Evolutionary conservation across 2,113 vertebrate genomes (phyloP).

Genomic region (Epinephelus moara): DNA sequence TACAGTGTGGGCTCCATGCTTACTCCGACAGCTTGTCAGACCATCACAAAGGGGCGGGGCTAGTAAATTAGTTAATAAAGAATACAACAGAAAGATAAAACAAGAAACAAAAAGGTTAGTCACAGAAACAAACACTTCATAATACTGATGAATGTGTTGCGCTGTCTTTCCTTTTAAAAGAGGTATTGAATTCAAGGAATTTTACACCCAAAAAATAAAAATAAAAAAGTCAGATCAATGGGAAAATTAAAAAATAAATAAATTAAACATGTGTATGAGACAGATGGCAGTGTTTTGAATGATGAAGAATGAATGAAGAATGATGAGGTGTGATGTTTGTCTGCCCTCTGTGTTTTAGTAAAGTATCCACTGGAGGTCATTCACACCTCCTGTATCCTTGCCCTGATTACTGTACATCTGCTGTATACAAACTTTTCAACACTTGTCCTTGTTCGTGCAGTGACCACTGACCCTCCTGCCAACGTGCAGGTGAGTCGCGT

Average conservation of each 20-base stretch:
- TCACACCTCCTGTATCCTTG: not conserved
- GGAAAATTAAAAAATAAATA: not conserved
- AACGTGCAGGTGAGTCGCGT: conserved; percentile 93
- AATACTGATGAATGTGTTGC: no score
- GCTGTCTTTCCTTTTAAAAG: no score
- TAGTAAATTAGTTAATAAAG: no score
- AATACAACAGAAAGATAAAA: not conserved
- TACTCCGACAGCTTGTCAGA: no score
- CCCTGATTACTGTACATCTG: not conserved
- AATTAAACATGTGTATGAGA: not conserved
- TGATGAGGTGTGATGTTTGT: not conserved
- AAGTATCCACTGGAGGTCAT: not conserved
- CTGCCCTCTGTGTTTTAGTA: not conserved
- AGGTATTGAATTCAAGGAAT: no score
- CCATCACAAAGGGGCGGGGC: no score
- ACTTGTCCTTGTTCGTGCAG: conserved; percentile 74
- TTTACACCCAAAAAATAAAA: no score
- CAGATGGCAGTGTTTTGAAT: not conserved
- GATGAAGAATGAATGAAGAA: not conserved
- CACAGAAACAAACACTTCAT: not conserved
- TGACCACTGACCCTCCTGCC: conserved; percentile 93
- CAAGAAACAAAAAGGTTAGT: not conserved
- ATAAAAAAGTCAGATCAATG: no score
- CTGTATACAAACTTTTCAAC: not conserved
- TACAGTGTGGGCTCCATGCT: no score